Evolutionary conservation across 2,888 invertebrate species (phyloP).

Genomic region (Cacoxenus indagator): DNA sequence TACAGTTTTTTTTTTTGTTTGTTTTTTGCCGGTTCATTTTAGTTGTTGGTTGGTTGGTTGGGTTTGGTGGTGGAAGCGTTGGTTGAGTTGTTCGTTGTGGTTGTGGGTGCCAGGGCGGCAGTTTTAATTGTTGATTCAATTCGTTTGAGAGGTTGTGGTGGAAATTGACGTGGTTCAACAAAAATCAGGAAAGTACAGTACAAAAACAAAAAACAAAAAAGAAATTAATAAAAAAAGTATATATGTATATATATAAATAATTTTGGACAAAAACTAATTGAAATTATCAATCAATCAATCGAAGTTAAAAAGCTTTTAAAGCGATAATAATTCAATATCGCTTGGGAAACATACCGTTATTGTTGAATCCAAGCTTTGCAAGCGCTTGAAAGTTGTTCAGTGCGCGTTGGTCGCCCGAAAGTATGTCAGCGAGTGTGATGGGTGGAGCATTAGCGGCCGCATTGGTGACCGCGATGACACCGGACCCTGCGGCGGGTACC

Average conservation of each 20-base stretch:
- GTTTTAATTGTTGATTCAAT: too few species aligned
- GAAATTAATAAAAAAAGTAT: too few species aligned
- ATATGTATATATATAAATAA: too few species aligned
- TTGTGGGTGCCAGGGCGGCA: too few species aligned
- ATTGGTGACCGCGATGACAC: conserved; percentile 54
- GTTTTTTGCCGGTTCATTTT: background rate
- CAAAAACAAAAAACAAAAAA: conserved; percentile 16
- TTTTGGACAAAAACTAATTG: background rate
- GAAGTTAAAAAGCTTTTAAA: background rate
- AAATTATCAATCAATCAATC: background rate
- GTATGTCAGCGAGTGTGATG: conserved; percentile 83
- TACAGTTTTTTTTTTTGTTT: background rate
- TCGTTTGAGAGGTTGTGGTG: too few species aligned
- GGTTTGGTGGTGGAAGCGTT: conserved; percentile 19
- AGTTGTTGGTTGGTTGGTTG: conserved; percentile 16
- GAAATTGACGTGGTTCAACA: conserved; percentile 19
- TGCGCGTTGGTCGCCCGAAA: conserved; percentile 82
- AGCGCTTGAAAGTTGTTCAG: conserved; percentile 91
- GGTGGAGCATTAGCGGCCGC: conserved; percentile 75
- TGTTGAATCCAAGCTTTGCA: conserved; percentile 84
- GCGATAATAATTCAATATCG: background rate
- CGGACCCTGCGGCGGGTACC: conserved; percentile 28
- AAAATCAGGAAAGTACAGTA: conserved; percentile 20
- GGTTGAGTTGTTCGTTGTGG: conserved; percentile 23
- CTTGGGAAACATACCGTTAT: conserved; percentile 73